phyloP scores from a whole-genome alignment of 2,888 invertebrate species.

The Tanytarsus gracilentus region DNA sequence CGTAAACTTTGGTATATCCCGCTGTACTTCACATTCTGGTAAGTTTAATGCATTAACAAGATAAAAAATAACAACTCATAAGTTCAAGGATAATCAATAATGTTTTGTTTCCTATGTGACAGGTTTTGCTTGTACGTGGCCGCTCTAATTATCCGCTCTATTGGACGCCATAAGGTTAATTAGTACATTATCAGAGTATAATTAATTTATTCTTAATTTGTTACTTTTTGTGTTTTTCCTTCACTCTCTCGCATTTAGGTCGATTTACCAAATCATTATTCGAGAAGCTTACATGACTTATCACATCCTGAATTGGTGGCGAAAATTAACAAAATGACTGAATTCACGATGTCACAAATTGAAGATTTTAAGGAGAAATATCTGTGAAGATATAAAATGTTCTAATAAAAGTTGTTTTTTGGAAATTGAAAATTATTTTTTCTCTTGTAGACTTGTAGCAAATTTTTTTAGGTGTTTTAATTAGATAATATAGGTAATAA shows the following conservation, averaged over 20 bases:
- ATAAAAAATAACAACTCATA: neutral
- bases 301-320: slow-evolving; percentile 35
- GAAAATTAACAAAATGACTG: slow-evolving; percentile 39
- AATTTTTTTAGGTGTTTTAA: too few species aligned
- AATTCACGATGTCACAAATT: slow-evolving; percentile 39
- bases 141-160: slow-evolving; percentile 56
- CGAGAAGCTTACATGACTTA: slow-evolving; percentile 34
- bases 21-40: slow-evolving; percentile 57
- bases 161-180: slow-evolving; percentile 55
- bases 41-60: neutral
- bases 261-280: slow-evolving; percentile 42
- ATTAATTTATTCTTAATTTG: slow-evolving; percentile 6
- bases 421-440: too few species aligned
- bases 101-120: neutral
- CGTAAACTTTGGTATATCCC: slow-evolving; percentile 63
- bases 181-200: slow-evolving; percentile 17
- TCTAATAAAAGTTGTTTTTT: too few species aligned
- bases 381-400: too few species aligned
- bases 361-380: slow-evolving; percentile 40
- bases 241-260: slow-evolving; percentile 36
- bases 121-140: slow-evolving; percentile 50
- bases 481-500: too few species aligned
- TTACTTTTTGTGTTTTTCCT: slow-evolving; percentile 5
- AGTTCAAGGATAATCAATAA: neutral
- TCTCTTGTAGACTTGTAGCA: too few species aligned